Evolutionary conservation across 2,888 invertebrate genomes (phyloP).

Genomic region (Piscicola geometra): DNA sequence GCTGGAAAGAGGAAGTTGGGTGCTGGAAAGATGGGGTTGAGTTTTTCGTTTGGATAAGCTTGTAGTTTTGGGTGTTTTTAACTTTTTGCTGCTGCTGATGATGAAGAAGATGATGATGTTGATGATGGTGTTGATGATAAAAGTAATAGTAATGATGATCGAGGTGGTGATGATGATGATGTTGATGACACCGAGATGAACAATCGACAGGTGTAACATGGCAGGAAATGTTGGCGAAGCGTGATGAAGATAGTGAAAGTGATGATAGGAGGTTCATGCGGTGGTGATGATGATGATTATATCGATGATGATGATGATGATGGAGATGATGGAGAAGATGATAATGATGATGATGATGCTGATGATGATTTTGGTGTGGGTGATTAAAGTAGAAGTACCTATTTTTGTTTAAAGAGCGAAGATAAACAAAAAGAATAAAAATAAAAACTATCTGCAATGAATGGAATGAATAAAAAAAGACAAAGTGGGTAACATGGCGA

Average conservation of each 20-base stretch:
- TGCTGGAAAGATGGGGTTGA: too few species aligned
- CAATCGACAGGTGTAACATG: background rate
- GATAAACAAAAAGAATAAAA: too few species aligned
- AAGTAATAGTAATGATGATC: background rate
- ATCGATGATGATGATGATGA: constrained; percentile 25
- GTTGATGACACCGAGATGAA: background rate
- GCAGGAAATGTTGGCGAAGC: too few species aligned
- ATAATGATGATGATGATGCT: constrained; percentile 20
- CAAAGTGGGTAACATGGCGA: background rate
- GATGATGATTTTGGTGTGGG: constrained; percentile 2
- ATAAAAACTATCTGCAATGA: too few species aligned
- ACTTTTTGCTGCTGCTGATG: too few species aligned
- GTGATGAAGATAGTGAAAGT: background rate
- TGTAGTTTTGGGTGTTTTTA: too few species aligned
- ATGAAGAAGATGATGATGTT: too few species aligned
- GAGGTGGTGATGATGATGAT: background rate
- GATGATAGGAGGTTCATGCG: background rate
- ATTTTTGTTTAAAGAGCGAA: too few species aligned
- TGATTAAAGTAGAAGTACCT: background rate
- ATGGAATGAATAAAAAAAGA: background rate
- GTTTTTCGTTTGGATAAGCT: too few species aligned
- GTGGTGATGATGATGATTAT: background rate
- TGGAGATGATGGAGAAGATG: constrained; percentile 10
- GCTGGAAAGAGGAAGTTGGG: too few species aligned
- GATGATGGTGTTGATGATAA: too few species aligned